Evolutionary conservation across 2,888 invertebrate species (phyloP).

Genomic region (Masnerella sp.): DNA sequence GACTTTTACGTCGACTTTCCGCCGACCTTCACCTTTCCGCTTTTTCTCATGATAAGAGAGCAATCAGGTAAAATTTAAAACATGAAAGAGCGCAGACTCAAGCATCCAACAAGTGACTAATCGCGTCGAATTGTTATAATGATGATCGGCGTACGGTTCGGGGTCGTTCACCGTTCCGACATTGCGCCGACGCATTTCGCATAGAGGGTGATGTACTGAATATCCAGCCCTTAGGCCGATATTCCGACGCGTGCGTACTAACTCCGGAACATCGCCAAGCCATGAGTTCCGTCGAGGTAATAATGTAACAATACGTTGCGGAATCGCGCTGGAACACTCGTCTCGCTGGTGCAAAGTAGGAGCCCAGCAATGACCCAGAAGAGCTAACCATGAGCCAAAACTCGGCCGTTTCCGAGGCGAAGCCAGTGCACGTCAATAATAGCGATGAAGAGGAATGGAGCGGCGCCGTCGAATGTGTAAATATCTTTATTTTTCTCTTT

Average conservation of each 20-base stretch:
- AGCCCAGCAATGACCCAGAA: not conserved
- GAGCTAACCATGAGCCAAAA: constrained; percentile 66
- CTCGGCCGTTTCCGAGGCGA: constrained; percentile 66
- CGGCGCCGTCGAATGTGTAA: constrained; percentile 76
- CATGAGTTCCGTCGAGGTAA: not conserved
- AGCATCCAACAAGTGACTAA: constrained; percentile 4
- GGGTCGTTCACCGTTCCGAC: constrained; percentile 57
- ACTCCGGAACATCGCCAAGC: constrained; percentile 13
- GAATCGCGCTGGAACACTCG: not conserved
- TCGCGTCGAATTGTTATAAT: constrained; percentile 13
- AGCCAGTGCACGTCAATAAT: constrained; percentile 66
- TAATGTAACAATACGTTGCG: constrained; percentile 3
- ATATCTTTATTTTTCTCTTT: not conserved
- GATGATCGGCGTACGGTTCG: constrained; percentile 11
- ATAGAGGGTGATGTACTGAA: constrained; percentile 51
- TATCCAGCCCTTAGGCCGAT: constrained; percentile 66
- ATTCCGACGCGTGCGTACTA: constrained; percentile 69
- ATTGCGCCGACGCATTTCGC: constrained; percentile 63
- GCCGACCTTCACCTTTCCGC: too few species aligned
- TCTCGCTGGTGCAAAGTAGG: too few species aligned
- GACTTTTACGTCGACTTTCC: too few species aligned
- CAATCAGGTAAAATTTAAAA: too few species aligned
- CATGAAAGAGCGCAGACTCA: too few species aligned
- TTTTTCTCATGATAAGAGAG: too few species aligned
- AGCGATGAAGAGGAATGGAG: constrained; percentile 77